Conservation (phyloP, 2,113 vertebrate species). For the Entelurus aequoreus region DNA sequence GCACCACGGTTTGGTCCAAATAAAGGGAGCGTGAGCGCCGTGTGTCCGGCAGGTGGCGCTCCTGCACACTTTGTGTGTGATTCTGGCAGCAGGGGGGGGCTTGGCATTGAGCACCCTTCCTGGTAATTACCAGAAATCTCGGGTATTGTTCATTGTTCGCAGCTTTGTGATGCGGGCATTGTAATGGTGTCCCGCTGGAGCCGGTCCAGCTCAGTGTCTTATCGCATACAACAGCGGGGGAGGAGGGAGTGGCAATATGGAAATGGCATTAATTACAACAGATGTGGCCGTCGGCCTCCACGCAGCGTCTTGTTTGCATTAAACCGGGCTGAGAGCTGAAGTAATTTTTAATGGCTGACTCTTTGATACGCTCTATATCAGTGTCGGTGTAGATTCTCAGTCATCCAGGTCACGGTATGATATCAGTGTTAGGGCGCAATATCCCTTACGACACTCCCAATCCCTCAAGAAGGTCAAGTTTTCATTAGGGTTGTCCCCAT, state of each 20-base stretch:
- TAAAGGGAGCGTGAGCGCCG: background rate
- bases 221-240: conserved; percentile 36
- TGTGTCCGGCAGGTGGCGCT: no score
- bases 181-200: conserved; percentile 51
- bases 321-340: conserved; percentile 7
- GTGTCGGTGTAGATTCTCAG: no score
- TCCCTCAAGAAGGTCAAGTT: no score
- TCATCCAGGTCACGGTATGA: no score
- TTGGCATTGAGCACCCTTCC: conserved; percentile 32
- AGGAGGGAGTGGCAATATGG: conserved; percentile 49
- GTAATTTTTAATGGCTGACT: conserved; percentile 1
- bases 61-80: background rate
- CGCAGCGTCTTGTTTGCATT: conserved; percentile 11
- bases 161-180: conserved; percentile 60
- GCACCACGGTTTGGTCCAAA: conserved; percentile 7
- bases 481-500: no score
- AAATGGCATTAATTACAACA: conserved; percentile 52
- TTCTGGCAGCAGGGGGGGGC: conserved; percentile 26
- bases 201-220: conserved; percentile 46
- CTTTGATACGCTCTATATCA: background rate
- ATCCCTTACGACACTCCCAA: no score
- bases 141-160: conserved; percentile 58
- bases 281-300: conserved; percentile 57
- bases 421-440: no score
- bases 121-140: conserved; percentile 57